These are phyloP conservation scores for Choloepus hoffmanni DNA, from an alignment of 2,113 vertebrate genomes.

Conservation along the genomic window DNA sequence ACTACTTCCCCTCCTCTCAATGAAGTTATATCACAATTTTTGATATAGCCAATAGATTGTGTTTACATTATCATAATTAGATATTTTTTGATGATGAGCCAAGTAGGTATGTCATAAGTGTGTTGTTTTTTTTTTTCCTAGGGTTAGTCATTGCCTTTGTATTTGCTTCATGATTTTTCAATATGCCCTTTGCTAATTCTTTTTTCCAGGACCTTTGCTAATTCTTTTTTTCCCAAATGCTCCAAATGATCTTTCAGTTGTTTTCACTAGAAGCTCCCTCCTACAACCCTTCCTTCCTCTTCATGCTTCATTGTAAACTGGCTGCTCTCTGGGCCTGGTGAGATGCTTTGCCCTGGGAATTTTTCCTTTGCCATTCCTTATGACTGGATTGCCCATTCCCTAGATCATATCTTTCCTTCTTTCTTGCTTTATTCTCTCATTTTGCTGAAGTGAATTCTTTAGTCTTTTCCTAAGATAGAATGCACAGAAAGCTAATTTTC, in stretches of 20 bases:
- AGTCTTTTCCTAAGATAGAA: neutral
- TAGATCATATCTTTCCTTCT: neutral
- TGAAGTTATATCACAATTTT: neutral
- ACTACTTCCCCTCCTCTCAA: neutral
- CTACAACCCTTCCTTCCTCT: neutral
- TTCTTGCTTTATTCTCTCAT: neutral
- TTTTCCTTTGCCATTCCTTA: neutral
- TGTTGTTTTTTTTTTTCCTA: neutral
- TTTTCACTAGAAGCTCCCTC: neutral
- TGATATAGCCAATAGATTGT: neutral
- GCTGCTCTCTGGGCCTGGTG: neutral
- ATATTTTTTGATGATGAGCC: neutral
- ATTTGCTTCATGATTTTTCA: neutral
- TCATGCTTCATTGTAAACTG: neutral
- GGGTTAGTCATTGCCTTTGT: neutral
- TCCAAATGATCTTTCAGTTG: neutral
- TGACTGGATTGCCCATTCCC: neutral
- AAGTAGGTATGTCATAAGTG: neutral
- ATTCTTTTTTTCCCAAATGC: no score
- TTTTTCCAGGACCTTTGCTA: neutral
- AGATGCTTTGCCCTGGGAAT: neutral
- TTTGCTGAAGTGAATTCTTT: neutral
- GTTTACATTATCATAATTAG: neutral
- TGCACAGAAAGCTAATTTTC: no score
- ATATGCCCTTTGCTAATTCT: neutral